Conservation (phyloP, 2,888 invertebrate species). For the Agrenia bidenticulata region DNA sequence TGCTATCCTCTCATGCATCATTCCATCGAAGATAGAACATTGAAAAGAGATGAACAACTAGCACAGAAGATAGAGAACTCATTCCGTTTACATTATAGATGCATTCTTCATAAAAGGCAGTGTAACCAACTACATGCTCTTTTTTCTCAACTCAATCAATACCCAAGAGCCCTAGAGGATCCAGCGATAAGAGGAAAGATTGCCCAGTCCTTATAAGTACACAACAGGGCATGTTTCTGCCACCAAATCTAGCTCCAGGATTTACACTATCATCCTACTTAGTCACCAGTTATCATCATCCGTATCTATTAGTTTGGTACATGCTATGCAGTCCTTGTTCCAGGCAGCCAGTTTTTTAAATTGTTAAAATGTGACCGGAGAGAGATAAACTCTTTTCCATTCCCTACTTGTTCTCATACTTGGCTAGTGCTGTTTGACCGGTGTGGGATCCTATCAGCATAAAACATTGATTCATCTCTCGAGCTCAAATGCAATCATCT, state of each 20-base stretch:
- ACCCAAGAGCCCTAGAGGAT: not conserved
- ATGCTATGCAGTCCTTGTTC: not conserved
- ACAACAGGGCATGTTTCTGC: slow-evolving; percentile 11
- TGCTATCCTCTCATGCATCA: too few relatives aligned
- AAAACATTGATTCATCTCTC: too few relatives aligned
- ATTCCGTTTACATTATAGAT: too few relatives aligned
- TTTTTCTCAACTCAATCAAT: slow-evolving; percentile 16
- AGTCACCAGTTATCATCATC: slow-evolving; percentile 5
- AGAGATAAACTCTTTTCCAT: slow-evolving; percentile 3
- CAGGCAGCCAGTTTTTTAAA: not conserved
- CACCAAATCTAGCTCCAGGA: slow-evolving; percentile 8
- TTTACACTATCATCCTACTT: not conserved
- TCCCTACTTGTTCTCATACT: not conserved
- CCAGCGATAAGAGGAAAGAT: slow-evolving; percentile 13
- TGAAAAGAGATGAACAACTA: too few relatives aligned
- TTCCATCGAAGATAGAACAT: too few relatives aligned
- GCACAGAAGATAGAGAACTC: too few relatives aligned
- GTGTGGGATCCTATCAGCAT: too few relatives aligned
- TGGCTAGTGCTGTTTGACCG: not conserved
- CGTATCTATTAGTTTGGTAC: slow-evolving; percentile 12
- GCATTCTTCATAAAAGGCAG: too few relatives aligned
- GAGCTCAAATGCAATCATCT: too few relatives aligned
- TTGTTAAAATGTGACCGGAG: not conserved
- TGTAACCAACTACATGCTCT: too few relatives aligned
- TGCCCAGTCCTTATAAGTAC: not conserved